Conservation (phyloP, 30 jellyfish, hydroid and myxozoan genomes). For the Euphysa ruthae region DNA sequence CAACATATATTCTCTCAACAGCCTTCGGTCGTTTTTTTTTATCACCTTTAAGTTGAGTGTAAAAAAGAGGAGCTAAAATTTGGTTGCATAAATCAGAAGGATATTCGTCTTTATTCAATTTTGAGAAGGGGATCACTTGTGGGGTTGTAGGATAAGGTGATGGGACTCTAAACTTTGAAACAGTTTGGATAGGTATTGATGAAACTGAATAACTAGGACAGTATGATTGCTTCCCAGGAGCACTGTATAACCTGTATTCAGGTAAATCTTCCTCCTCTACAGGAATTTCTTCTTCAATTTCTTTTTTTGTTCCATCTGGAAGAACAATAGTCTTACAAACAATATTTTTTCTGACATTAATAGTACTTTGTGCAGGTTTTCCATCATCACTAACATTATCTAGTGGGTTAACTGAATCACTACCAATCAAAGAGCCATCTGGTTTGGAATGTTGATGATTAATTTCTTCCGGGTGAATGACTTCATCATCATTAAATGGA, state of each 20-base stretch:
- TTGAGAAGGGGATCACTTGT: too few species aligned
- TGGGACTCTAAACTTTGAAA: too few species aligned
- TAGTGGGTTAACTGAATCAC: background rate
- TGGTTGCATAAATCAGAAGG: background rate
- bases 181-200: too few species aligned
- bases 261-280: slow-evolving; percentile 7
- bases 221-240: too few species aligned
- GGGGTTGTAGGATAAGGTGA: too few species aligned
- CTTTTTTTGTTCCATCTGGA: slow-evolving; percentile 49
- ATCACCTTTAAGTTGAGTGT: too few species aligned
- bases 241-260: background rate
- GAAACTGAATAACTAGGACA: too few species aligned
- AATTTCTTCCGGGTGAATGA: too few species aligned
- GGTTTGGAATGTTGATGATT: too few species aligned
- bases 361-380: background rate
- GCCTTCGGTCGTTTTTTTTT: slow-evolving; percentile 19
- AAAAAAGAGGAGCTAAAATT: too few species aligned
- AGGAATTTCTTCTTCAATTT: slow-evolving; percentile 25
- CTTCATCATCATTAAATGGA: slow-evolving; percentile 32
- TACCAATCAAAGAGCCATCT: too few species aligned
- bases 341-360: slow-evolving; percentile 21
- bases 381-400: background rate
- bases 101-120: background rate
- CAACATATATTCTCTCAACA: slow-evolving; percentile 63
- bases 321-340: slow-evolving; percentile 25